Base-by-base conservation (phyloP, 2,888 invertebrate genomes). In the Xanthia togata region DNA sequence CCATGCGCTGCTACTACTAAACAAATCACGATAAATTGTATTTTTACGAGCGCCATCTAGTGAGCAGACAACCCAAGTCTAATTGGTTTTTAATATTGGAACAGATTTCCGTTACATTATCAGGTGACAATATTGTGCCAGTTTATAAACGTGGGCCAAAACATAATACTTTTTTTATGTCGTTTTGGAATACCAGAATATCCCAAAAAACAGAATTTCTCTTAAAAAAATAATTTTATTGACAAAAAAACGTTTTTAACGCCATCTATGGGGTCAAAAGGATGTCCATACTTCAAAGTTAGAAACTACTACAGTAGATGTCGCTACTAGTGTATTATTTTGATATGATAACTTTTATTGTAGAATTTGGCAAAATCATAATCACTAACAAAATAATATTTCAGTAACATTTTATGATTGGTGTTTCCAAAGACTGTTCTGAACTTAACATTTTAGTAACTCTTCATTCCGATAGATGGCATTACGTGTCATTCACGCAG, bases 391-490 rank as follows among this genome's bases (percentile, higher is more conserved):
- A 50, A 35, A 20, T 14, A 9, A 20, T 62, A 35, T 53, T 20
- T 17, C 5, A 50, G 2, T 23, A 11, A 17, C 2, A 57, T 35
- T n/a, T 38, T 41, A 63, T 17, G 17, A 38, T 8, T n/a, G 5
- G 11, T 12, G 14, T 50, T 44, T 3, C 14, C 1, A 20, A 14
- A 38, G 0, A 0, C 8, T 12, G 1, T 12, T 44, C 14, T 26
- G 44, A 60, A 26, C 74, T 50, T 26, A 8, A 9, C 8, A 53
- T 60, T 73, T 62, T 79, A 79, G 50, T 71, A 20, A 57, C 26
- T 12, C 5, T 35, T 47, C 9, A 4, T 38, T 57, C 12, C 31
- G 64, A 72, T 73, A 88, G 86, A 84, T 88, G 89, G 76, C 87
- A 67, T 12, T 72, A 17, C 23, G 1, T n/a, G 35, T 76, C 53